Evolutionary conservation across 2,113 vertebrate species (phyloP).

Genomic region (Phocoena phocoena): DNA sequence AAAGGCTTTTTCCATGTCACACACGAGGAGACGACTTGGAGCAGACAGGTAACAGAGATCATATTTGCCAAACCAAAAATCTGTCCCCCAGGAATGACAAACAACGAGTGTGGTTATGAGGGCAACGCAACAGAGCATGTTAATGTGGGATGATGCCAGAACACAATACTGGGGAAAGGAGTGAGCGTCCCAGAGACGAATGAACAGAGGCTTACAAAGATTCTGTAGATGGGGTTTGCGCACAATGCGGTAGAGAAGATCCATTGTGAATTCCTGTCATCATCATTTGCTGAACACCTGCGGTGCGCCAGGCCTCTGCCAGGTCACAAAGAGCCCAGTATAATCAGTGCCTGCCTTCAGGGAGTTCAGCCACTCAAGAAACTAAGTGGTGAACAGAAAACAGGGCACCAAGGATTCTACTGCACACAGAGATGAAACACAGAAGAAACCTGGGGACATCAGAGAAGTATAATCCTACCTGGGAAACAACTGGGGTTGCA

Average conservation of each 20-base stretch:
- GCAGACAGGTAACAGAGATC: not conserved
- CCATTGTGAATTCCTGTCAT: not conserved
- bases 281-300: not conserved
- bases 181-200: not conserved
- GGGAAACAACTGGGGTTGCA: accelerated
- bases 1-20: not conserved
- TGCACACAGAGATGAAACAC: not conserved
- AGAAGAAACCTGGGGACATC: not conserved
- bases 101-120: not conserved
- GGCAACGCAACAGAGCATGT: accelerated
- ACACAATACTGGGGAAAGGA: accelerated
- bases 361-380: not conserved
- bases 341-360: not conserved
- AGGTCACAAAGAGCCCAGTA: not conserved
- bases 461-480: not conserved
- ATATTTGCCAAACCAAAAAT: not conserved
- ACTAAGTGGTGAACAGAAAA: not conserved
- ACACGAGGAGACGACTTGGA: not conserved
- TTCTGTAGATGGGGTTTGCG: accelerated
- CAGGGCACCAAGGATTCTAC: not conserved
- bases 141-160: not conserved
- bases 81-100: not conserved
- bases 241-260: accelerated
- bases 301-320: not conserved
- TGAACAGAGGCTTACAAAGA: not conserved